These are phyloP conservation scores for Leguminivora glycinivorella DNA, from an alignment of 1,140 invertebrate species.

Conservation along the genomic window DNA sequence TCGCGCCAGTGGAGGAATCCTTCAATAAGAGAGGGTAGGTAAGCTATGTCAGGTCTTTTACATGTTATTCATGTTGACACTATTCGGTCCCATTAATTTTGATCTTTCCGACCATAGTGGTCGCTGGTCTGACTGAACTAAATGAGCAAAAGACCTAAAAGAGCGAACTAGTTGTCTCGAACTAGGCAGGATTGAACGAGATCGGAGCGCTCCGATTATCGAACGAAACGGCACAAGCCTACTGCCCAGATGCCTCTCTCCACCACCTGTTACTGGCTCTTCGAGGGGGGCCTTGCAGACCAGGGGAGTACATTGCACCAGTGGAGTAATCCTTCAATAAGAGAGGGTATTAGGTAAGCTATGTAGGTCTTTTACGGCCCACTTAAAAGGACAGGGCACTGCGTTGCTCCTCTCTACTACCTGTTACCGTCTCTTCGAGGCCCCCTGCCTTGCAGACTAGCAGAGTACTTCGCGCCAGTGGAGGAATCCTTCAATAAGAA, in stretches of 20 bases:
- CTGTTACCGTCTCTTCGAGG: constrained; percentile 87
- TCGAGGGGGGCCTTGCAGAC: constrained; percentile 84
- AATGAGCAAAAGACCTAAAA: no score
- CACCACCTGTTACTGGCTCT: constrained; percentile 84
- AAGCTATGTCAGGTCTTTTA: constrained; percentile 42
- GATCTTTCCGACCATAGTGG: no score
- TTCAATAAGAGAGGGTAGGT: constrained; percentile 76
- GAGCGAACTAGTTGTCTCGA: no score
- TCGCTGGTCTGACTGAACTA: no score
- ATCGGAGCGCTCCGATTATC: no score
- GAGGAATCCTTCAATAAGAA: constrained; percentile 73
- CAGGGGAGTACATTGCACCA: constrained; percentile 86
- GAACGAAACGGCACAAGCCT: no score
- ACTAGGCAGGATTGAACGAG: no score
- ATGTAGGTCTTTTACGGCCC: constrained; percentile 60
- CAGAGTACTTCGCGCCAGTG: constrained; percentile 86
- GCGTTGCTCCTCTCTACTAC: constrained; percentile 75
- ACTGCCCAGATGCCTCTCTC: constrained; percentile 82
- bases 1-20: constrained; percentile 81
- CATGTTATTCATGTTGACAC: no score
- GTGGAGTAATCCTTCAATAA: constrained; percentile 75
- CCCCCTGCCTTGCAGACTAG: constrained; percentile 84
- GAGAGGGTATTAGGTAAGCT: constrained; percentile 75
- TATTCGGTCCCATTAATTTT: no score
- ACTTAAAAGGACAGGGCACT: no score